Evolutionary conservation across 2,113 vertebrate species (phyloP).

Genomic region (Malaclemys terrapin): DNA sequence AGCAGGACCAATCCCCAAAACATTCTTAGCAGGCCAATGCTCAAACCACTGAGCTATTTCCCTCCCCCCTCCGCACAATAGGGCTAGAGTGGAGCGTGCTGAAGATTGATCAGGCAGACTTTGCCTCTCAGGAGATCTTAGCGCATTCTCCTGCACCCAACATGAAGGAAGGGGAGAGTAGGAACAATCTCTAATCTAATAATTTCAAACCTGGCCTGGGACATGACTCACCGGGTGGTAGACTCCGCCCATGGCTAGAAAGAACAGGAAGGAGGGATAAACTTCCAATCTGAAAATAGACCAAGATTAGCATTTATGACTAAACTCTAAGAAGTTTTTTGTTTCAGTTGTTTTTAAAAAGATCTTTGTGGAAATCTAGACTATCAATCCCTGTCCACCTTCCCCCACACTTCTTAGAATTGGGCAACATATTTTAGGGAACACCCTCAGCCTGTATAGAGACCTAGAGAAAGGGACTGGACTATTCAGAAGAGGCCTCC

Average conservation of each 20-base stretch:
- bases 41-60: no score
- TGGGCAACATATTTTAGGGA: not conserved
- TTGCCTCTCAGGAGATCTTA: not conserved
- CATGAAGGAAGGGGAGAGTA: not conserved
- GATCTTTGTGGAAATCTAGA: not conserved
- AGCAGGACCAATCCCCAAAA: no score
- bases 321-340: not conserved
- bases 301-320: not conserved
- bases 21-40: no score
- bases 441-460: not conserved
- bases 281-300: conserved; percentile 81
- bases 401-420: not conserved
- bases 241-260: conserved; percentile 86
- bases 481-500: not conserved
- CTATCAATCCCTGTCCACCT: not conserved
- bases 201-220: not conserved
- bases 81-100: not conserved
- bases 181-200: not conserved
- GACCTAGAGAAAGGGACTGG: not conserved
- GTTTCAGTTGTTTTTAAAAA: not conserved
- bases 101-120: not conserved
- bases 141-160: not conserved
- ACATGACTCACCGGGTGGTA: conserved; percentile 88
- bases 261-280: conserved; percentile 91
- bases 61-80: not conserved